Conservation (phyloP, 1,140 invertebrate species). For the Euwallacea fornicatus region DNA sequence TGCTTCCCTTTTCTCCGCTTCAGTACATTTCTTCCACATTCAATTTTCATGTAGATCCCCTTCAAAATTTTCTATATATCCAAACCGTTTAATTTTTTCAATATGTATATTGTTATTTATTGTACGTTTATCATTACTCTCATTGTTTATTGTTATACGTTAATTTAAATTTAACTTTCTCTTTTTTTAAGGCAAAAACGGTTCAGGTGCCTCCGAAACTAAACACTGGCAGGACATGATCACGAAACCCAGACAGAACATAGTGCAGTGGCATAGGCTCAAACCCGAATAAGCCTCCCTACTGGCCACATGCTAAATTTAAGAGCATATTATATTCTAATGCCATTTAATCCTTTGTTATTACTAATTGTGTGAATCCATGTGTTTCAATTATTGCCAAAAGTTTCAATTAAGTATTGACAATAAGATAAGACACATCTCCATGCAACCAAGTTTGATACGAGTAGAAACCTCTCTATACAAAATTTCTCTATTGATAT, state of each 20-base stretch:
- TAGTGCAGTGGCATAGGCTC: conserved; percentile 89
- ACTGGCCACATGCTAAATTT: too few relatives aligned
- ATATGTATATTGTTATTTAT: not conserved
- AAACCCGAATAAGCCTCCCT: conserved; percentile 71
- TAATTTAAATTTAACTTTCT: not conserved
- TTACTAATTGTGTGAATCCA: not conserved
- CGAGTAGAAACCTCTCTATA: too few relatives aligned
- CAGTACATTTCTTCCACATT: too few relatives aligned
- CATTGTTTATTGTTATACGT: not conserved
- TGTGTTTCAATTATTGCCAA: not conserved
- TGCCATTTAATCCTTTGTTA: too few relatives aligned
- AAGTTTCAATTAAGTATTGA: conserved; percentile 8
- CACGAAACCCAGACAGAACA: conserved; percentile 89
- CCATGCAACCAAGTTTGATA: too few relatives aligned
- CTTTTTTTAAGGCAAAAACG: conserved; percentile 77
- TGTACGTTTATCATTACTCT: not conserved
- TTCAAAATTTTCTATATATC: too few relatives aligned
- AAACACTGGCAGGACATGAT: conserved; percentile 98
- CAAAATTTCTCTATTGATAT: too few relatives aligned
- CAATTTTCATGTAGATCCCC: too few relatives aligned
- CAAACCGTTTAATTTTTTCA: not conserved
- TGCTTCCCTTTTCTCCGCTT: too few relatives aligned
- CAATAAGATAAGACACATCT: conserved; percentile 7
- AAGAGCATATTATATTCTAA: too few relatives aligned
- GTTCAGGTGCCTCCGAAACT: conserved; percentile 86